These are phyloP conservation scores for Porites lutea DNA, from an alignment of 64 coral and sea anemone species.

Conservation along the genomic window DNA sequence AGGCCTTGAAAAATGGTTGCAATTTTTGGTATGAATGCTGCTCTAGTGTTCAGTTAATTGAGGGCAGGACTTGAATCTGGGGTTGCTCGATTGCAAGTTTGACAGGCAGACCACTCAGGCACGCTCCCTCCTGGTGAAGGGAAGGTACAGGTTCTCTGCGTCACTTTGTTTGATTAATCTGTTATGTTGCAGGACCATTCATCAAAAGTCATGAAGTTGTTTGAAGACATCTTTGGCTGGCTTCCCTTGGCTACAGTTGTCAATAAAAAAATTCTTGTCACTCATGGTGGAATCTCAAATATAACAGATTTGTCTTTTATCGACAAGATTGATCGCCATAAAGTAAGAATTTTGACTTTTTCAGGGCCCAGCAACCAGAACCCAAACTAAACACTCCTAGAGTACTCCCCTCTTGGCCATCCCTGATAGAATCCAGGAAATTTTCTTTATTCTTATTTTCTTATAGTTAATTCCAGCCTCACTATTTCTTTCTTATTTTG, in stretches of 20 bases:
- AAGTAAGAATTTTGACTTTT: constrained; percentile 49
- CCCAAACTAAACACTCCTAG: too few relatives aligned
- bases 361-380: too few relatives aligned
- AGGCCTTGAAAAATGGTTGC: too few relatives aligned
- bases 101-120: too few relatives aligned
- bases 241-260: constrained; percentile 94
- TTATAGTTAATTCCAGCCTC: neutral
- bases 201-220: constrained; percentile 79
- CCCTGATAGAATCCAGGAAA: too few relatives aligned
- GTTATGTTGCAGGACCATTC: constrained; percentile 50
- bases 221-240: constrained; percentile 98
- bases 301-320: constrained; percentile 90
- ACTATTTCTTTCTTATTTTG: neutral
- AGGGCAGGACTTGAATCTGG: too few relatives aligned
- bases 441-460: neutral
- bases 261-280: constrained; percentile 95
- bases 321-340: constrained; percentile 93
- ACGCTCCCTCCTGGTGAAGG: too few relatives aligned
- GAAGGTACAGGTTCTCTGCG: neutral
- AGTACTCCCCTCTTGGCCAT: too few relatives aligned
- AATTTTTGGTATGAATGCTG: too few relatives aligned
- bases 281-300: constrained; percentile 93
- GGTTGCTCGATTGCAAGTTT: too few relatives aligned
- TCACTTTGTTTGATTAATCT: neutral
- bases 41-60: too few relatives aligned